Evolutionary conservation across 1,140 invertebrate species (phyloP).

Genomic region (Galleria mellonella): DNA sequence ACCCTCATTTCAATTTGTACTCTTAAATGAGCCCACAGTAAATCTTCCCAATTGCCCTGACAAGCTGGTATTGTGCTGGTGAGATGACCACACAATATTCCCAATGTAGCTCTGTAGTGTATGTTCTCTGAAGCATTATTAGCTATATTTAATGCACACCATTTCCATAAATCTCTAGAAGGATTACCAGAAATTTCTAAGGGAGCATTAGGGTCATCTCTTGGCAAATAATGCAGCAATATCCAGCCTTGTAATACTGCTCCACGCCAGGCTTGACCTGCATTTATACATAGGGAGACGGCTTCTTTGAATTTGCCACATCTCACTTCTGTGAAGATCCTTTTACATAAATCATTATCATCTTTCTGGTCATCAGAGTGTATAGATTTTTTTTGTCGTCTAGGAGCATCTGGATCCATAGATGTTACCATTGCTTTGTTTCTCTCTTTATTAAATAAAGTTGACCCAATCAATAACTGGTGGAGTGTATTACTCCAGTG

Average conservation of each 20-base stretch:
- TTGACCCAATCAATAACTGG: constrained; percentile 79
- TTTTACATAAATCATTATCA: constrained; percentile 82
- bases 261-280: constrained; percentile 92
- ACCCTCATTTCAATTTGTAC: constrained; percentile 89
- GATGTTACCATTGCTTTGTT: constrained; percentile 76
- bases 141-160: constrained; percentile 84
- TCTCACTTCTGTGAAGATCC: constrained; percentile 86
- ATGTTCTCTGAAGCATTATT: constrained; percentile 74
- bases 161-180: constrained; percentile 93
- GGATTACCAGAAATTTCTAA: constrained; percentile 86
- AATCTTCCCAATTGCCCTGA: constrained; percentile 87
- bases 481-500: constrained; percentile 95
- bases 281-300: constrained; percentile 86
- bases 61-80: constrained; percentile 83
- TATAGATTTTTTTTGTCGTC: constrained; percentile 84
- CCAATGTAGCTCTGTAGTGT: constrained; percentile 82
- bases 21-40: constrained; percentile 91
- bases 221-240: constrained; percentile 69
- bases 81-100: constrained; percentile 89
- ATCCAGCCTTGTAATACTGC: constrained; percentile 93
- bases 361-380: constrained; percentile 94
- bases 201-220: constrained; percentile 71
- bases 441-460: constrained; percentile 66
- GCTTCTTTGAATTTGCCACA: constrained; percentile 91
- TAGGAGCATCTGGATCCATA: constrained; percentile 95